Base-by-base conservation (phyloP, 2,888 invertebrate genomes). In the Heliconius aoede region DNA sequence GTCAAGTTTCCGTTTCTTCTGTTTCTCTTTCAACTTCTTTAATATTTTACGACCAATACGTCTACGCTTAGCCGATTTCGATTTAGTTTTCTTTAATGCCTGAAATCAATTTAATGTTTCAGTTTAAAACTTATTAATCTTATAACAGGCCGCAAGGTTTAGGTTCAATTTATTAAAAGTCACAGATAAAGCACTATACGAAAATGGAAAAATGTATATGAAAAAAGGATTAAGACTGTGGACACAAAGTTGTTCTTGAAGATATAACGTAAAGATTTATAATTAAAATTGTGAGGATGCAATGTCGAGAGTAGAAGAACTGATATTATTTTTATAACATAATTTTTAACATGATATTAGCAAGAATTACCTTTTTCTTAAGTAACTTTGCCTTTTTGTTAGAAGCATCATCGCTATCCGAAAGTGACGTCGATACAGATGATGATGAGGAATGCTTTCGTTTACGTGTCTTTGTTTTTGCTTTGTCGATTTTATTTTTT, bases 11-110 rank as follows among this genome's bases (percentile, higher is more conserved):
- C 89, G 92, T 76, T 90, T 91, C 82, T 88, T 92, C 64, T 88
- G 86, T 73, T 90, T 91, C 7, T 89, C 88, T 82, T 91, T 92
- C 30, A 91, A 82, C 78, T 91, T 92, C 81, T 90, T 91, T 58
- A 90, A 80, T 71, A 88, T 82, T 72, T 89, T 91, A 79, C 90
- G 90, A 76, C 86, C 89, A 11, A 89, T 80, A 0, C 87, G 85
- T 0, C 86, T 85, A 2, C 87, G 86, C 72, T 91, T 91, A 0
- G 85, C 83, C 5, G 85, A 80, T 73, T 92, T 93, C 0, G 84
- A 80, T 81, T 91, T 91, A 0, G 83, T 76, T 78, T 89, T 91
- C 78, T 90, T 91, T 18, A 78, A 86, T 13, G 85, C 87, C 92
- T 93, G 80, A 83, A 82, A 77, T 51, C 18, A 46, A 4, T 36